A percentile compares a stretch with the other conserved stretches of the same genome.
Evolutionary conservation across 2,888 invertebrate genomes (phyloP).

Genomic region (Stenodema calcarata): DNA sequence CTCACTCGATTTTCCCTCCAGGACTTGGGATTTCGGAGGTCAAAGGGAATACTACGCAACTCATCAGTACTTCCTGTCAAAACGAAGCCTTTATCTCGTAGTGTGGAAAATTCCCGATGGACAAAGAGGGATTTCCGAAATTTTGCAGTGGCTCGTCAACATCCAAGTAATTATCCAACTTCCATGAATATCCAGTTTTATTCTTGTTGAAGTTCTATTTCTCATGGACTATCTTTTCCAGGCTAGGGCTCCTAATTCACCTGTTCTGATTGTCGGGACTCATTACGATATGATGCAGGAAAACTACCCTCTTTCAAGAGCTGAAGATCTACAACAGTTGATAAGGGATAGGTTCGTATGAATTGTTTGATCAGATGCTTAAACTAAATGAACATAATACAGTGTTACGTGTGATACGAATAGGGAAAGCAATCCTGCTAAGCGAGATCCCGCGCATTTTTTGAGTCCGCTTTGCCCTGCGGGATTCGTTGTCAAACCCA

Average conservation of each 20-base stretch:
- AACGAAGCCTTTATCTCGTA: conserved; percentile 92
- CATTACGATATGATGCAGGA: conserved; percentile 88
- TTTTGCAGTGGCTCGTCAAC: conserved; percentile 95
- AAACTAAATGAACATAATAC: no score
- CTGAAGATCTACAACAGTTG: conserved; percentile 85
- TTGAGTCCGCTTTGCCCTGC: no score
- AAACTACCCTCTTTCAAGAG: conserved; percentile 66
- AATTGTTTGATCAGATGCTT: no score
- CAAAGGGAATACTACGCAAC: conserved; percentile 98
- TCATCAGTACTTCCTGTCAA: conserved; percentile 97
- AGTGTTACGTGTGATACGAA: no score
- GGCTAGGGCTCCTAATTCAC: conserved; percentile 94
- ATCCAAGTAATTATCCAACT: conserved; percentile 70
- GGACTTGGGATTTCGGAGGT: conserved; percentile 99
- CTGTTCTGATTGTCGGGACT: conserved; percentile 95
- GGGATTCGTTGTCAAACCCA: no score
- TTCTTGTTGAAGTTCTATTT: neutral
- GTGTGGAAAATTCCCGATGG: conserved; percentile 95
- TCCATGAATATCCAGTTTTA: neutral
- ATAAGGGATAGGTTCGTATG: conserved; percentile 77
- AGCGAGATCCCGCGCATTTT: no score
- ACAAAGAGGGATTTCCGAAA: conserved; percentile 84
- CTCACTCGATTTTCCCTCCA: conserved; percentile 53
- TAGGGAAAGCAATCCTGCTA: no score
- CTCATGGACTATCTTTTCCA: conserved; percentile 59